Percentiles rank a stretch among this genome's conserved stretches.
Evolutionary conservation across 2,797 vertebrate genomes (phyloP).

Genomic region (Anisognathus igniventris): DNA sequence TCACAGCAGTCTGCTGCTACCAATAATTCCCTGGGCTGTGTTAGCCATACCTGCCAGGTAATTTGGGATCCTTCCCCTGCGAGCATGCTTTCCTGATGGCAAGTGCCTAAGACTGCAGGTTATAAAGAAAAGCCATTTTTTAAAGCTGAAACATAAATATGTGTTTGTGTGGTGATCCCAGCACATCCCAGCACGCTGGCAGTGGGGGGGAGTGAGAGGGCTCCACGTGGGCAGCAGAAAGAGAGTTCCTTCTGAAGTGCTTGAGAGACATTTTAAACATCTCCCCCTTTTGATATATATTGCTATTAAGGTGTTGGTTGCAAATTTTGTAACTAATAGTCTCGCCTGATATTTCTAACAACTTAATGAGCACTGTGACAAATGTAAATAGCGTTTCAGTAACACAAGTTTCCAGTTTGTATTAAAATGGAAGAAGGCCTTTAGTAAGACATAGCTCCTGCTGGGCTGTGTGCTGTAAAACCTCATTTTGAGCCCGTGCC

Average conservation of each 20-base stretch:
- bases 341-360: neutral
- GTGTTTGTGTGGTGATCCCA: neutral
- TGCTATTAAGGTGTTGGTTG: neutral
- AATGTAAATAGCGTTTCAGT: neutral
- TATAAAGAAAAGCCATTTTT: neutral
- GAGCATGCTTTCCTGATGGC: neutral
- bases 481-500: neutral
- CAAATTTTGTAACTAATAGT: neutral
- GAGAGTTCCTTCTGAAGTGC: neutral
- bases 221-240: neutral
- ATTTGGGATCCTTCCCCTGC: neutral
- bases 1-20: neutral
- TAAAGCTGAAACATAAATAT: neutral
- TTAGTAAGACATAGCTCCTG: neutral
- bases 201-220: fast-evolving
- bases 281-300: neutral
- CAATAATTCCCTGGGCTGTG: conserved; percentile 19
- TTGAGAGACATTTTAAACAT: neutral
- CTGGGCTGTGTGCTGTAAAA: neutral
- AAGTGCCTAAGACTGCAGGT: neutral
- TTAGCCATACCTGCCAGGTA: neutral
- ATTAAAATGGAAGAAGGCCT: neutral
- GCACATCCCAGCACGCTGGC: neutral
- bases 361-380: neutral
- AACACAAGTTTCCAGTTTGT: neutral